A percentile compares a stretch with the other conserved stretches of the same genome.
These are phyloP conservation scores for Labeo catla DNA, from an alignment of 2,113 vertebrate species.

Conservation along the genomic window DNA sequence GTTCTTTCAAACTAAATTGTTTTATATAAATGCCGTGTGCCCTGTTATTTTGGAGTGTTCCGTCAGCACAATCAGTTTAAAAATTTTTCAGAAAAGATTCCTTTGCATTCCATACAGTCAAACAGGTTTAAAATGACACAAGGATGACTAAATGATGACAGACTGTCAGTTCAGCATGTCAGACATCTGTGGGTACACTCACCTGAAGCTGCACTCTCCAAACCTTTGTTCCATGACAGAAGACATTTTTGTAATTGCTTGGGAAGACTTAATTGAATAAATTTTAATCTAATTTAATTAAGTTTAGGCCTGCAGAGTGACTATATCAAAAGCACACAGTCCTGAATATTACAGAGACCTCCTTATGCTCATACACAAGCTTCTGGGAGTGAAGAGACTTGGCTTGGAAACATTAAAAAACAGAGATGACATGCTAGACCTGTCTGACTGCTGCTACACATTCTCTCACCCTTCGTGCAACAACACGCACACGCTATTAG, in stretches of 20 bases:
- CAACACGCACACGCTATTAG: neutral
- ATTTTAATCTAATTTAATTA: constrained; percentile 9
- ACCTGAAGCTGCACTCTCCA: neutral
- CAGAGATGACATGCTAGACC: constrained; percentile 23
- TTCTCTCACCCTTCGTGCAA: constrained; percentile 6
- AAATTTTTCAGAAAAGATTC: neutral
- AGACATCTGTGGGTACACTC: neutral
- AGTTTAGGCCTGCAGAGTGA: constrained; percentile 18
- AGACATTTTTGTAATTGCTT: neutral
- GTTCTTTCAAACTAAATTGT: neutral
- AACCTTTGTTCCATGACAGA: neutral
- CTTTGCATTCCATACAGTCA: neutral
- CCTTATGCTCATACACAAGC: neutral
- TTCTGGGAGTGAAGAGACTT: constrained; percentile 5
- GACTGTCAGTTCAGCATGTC: neutral
- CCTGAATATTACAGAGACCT: neutral
- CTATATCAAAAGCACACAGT: neutral
- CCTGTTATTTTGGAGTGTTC: neutral
- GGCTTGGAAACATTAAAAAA: constrained; percentile 30
- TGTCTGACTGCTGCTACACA: constrained; percentile 28
- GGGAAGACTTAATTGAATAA: neutral
- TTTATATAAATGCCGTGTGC: neutral
- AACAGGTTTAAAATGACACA: neutral
- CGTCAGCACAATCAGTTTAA: neutral
- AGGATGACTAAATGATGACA: neutral